A percentile compares a stretch with the other conserved stretches of the same genome.
Evolutionary conservation across 1,140 invertebrate genomes (phyloP).

Genomic region (Diorhabda sublineata): DNA sequence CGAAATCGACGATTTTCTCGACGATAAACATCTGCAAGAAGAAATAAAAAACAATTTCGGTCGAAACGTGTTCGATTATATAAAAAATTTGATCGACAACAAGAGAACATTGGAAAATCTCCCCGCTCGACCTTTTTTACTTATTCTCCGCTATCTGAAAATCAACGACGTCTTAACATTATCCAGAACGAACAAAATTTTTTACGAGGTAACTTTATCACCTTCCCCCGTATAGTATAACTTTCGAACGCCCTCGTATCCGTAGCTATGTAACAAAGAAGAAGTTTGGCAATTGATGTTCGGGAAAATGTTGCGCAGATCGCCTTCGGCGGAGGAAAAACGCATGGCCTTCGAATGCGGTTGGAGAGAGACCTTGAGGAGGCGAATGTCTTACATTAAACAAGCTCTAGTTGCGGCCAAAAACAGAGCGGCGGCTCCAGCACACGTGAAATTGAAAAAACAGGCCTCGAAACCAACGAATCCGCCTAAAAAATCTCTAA

Average conservation of each 20-base stretch:
- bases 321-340: constrained; percentile 23
- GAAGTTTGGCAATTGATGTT: constrained; percentile 21
- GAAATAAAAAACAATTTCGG: constrained; percentile 46
- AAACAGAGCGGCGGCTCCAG: background rate
- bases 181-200: constrained; percentile 38
- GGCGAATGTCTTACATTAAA: constrained; percentile 17
- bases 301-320: constrained; percentile 15
- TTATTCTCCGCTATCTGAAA: constrained; percentile 39
- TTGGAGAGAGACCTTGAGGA: constrained; percentile 24
- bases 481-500: no score
- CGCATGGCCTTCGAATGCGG: constrained; percentile 15
- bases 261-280: constrained; percentile 24
- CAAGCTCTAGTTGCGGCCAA: constrained; percentile 5
- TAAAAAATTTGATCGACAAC: constrained; percentile 21
- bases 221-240: no score
- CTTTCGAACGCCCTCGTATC: background rate
- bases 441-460: background rate
- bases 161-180: constrained; percentile 44
- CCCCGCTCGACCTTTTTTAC: constrained; percentile 29
- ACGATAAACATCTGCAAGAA: constrained; percentile 41
- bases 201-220: constrained; percentile 42
- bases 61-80: constrained; percentile 30
- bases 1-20: constrained; percentile 39
- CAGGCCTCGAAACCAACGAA: no score
- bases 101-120: constrained; percentile 30